phyloP scores from a whole-genome alignment of 2,888 invertebrate species.

The Eustalomyia histrio region DNA sequence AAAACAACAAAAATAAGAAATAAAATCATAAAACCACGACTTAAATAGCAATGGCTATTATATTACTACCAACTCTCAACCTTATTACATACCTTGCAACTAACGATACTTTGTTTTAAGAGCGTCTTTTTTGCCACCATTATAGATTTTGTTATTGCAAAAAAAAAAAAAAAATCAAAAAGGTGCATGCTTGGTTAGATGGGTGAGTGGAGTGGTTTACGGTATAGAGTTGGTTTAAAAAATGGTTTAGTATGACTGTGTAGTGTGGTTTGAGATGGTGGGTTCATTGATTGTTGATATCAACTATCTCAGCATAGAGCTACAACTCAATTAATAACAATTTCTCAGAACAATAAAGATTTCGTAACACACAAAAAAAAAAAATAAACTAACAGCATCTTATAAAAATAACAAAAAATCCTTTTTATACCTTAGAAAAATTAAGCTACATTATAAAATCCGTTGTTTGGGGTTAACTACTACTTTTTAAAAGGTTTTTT shows the following conservation, averaged over 20 bases:
- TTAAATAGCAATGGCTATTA: constrained; percentile 59
- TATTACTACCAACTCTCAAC: constrained; percentile 41
- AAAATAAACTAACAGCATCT: constrained; percentile 14
- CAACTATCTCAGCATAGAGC: constrained; percentile 65
- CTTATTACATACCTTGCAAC: constrained; percentile 54
- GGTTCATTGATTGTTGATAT: constrained; percentile 66
- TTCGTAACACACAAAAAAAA: constrained; percentile 50
- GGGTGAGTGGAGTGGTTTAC: constrained; percentile 14
- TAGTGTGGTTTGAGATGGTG: constrained; percentile 54
- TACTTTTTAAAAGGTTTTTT: neutral
- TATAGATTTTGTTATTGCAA: constrained; percentile 34
- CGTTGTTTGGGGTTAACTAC: neutral
- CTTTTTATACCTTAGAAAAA: constrained; percentile 11
- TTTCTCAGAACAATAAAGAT: constrained; percentile 77
- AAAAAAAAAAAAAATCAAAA: constrained; percentile 3
- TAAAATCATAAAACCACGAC: constrained; percentile 63
- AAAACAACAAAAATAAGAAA: constrained; percentile 49
- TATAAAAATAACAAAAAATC: constrained; percentile 41
- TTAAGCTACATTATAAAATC: neutral
- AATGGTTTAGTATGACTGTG: neutral
- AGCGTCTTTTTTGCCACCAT: constrained; percentile 45
- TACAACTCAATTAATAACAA: constrained; percentile 79
- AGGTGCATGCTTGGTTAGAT: constrained; percentile 33
- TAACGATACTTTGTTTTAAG: constrained; percentile 51
- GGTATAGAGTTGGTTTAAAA: too few relatives aligned